These are phyloP conservation scores for Eptesicus fuscus DNA, from an alignment of 2,113 vertebrate species.

Conservation along the genomic window DNA sequence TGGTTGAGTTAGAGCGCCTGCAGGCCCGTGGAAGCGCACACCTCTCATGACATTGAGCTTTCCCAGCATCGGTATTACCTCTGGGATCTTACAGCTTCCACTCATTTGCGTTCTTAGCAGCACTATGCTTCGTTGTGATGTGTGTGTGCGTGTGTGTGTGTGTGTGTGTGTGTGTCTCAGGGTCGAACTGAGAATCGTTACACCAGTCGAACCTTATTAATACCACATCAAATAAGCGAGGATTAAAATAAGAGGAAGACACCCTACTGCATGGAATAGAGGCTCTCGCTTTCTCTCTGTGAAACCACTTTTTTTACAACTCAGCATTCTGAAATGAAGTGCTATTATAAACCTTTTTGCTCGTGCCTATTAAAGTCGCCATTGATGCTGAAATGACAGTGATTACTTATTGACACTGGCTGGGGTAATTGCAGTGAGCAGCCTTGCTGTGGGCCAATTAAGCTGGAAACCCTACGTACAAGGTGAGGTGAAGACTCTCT, in stretches of 20 bases:
- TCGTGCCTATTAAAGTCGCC: not conserved
- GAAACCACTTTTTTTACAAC: not conserved
- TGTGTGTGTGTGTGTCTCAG: not conserved
- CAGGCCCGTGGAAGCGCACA: not conserved
- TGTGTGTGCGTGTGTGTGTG: no score
- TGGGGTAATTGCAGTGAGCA: not conserved
- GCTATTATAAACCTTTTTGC: not conserved
- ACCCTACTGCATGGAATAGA: not conserved
- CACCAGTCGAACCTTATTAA: not conserved
- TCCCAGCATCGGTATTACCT: not conserved
- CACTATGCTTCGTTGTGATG: not conserved
- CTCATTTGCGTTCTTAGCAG: not conserved
- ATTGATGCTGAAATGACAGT: constrained; percentile 18
- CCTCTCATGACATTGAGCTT: not conserved
- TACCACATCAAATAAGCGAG: not conserved
- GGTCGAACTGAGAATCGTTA: not conserved
- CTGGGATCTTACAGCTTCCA: not conserved
- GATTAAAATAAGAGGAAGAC: not conserved
- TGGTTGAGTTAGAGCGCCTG: not conserved
- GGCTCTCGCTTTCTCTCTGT: not conserved
- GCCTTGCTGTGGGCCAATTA: not conserved
- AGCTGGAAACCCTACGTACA: not conserved
- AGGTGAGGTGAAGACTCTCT: not conserved
- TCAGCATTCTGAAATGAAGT: not conserved
- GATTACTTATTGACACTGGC: not conserved